These are phyloP conservation scores for Crambe crambe DNA, from an alignment of 37 sponge, comb jelly and placozoan genomes.

Conservation along the genomic window DNA sequence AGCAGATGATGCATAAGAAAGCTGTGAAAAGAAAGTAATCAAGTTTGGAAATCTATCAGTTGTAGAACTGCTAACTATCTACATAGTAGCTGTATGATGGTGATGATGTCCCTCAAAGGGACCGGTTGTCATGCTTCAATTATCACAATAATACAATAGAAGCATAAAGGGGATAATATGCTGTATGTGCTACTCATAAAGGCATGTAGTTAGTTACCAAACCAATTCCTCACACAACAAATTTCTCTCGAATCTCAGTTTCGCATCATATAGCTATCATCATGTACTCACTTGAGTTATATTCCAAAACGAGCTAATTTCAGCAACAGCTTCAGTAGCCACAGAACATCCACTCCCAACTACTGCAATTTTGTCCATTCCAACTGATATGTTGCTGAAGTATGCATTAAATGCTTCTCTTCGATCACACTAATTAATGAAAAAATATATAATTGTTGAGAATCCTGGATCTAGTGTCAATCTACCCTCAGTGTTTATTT, in stretches of 20 bases:
- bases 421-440: constrained; percentile 17
- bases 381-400: not conserved
- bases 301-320: constrained; percentile 34
- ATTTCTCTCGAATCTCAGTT: no score
- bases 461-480: no score
- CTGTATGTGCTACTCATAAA: no score
- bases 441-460: no score
- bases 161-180: no score
- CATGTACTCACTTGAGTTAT: constrained; percentile 20
- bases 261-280: no score
- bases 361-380: constrained; percentile 14
- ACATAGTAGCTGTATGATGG: not conserved
- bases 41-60: not conserved
- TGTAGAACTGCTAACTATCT: not conserved
- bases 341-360: constrained; percentile 51
- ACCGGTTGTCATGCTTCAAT: no score
- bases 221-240: no score
- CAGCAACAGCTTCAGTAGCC: constrained; percentile 41
- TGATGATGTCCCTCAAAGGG: no score
- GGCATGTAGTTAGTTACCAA: no score
- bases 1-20: constrained; percentile 37
- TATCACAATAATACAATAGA: no score
- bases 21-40: not conserved
- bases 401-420: not conserved
- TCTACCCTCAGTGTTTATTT: no score